A percentile compares a stretch with the other conserved stretches of the same genome.
These are phyloP conservation scores for Speoplatyrhinus poulsoni DNA, from an alignment of 2,113 vertebrate species.

Conservation along the genomic window DNA sequence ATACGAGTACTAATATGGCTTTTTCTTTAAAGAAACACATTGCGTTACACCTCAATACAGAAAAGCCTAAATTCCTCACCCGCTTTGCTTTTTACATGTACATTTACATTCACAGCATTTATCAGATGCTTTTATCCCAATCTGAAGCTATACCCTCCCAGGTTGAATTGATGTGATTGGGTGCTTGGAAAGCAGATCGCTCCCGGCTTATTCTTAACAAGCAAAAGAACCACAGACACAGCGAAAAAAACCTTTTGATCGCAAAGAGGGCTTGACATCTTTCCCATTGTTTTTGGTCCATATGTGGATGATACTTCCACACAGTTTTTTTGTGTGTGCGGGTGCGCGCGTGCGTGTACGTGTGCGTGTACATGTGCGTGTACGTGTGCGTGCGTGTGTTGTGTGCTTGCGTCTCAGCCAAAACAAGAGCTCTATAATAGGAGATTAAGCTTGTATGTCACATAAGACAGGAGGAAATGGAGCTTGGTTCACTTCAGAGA, in stretches of 20 bases:
- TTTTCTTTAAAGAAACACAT: too few relatives aligned
- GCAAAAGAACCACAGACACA: conserved; percentile 4
- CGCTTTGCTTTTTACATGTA: too few relatives aligned
- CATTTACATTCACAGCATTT: too few relatives aligned
- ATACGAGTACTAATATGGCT: too few relatives aligned
- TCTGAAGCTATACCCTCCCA: neutral
- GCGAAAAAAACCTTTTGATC: conserved; percentile 28
- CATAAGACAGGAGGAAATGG: conserved; percentile 55
- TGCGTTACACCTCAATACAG: too few relatives aligned
- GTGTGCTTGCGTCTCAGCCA: conserved; percentile 33
- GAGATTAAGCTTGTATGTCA: conserved; percentile 55
- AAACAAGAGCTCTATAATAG: conserved; percentile 45
- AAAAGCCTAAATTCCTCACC: too few relatives aligned
- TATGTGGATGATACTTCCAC: neutral
- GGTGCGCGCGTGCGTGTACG: neutral
- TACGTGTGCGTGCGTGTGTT: neutral
- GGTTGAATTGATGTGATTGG: neutral
- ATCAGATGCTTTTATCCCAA: too few relatives aligned
- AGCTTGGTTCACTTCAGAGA: conserved; percentile 52
- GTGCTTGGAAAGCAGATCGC: conserved; percentile 6
- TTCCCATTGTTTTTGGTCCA: conserved; percentile 14
- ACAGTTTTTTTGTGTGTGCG: neutral
- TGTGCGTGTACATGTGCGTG: neutral
- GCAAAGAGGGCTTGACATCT: conserved; percentile 23
- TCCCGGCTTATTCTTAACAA: neutral